Base-by-base conservation (phyloP, 2,797 vertebrate genomes). In the Acrossocheilus fasciatus region DNA sequence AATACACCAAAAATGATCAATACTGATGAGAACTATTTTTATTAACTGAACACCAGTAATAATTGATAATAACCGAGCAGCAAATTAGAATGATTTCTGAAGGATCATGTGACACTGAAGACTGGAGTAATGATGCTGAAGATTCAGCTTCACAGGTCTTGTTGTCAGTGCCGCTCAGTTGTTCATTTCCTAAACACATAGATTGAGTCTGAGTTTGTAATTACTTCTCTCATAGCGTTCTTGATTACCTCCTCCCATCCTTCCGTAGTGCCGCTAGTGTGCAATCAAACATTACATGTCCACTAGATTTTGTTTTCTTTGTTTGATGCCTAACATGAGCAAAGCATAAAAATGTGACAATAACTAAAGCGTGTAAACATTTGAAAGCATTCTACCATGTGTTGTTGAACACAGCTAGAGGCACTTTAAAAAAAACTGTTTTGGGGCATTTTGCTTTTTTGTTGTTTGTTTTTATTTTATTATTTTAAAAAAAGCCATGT, bases 261-360 rank as follows among this genome's bases (percentile, higher is more conserved):
- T 45, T 76, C 20, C 30, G 12, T 64, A 15, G 20, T 41, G 30
- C 81, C 20, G 10, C 68, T n/a, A 45, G 6, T 23, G 52, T 3
- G 39, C 73, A 84, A 84, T 77, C 82, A 84, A 68, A 84, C 59
- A 84, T 68, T 34, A 41, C 73, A 52, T 64, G 59, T 41, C 73
- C 82, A 76, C 20, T 66, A 9, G 34, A 23, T 62, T 52, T n/a
- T 14, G 3, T 68, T 68, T 68, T 77, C 14, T 45, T 54, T 84
- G 59, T 77, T 64, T 77, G 59, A 68, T 45, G 39, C 57, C 64
- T 57, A 80, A 30, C n/a, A 62, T 64, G 39, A 76, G 30, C 20
- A 14, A 76, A 39, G 20, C 59, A 84, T 18, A n/a, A 30, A 45
- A 26, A 84, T 36, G 70, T 62, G 6, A 68, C 3, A 4, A 47